A percentile compares a stretch with the other conserved stretches of the same genome.
phyloP scores from a whole-genome alignment of 2,888 invertebrate species.

The Drosophila fulvimacula region DNA sequence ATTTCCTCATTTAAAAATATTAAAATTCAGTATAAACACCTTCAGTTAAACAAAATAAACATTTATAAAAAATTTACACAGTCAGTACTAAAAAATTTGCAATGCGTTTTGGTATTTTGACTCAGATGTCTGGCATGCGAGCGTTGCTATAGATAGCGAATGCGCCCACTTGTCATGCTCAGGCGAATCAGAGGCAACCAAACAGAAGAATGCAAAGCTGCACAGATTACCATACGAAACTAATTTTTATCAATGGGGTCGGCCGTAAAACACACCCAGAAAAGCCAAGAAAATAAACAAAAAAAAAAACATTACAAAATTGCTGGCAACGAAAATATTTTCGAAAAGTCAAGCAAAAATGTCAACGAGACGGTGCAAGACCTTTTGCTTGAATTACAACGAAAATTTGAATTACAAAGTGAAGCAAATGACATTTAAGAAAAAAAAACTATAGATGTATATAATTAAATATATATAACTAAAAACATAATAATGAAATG shows the following conservation, averaged over 20 bases:
- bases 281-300: conserved; percentile 33
- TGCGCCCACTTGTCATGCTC: conserved; percentile 37
- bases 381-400: conserved; percentile 27
- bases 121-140: conserved; percentile 27
- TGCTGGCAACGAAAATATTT: conserved; percentile 49
- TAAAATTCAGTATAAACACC: too few species aligned
- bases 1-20: too few species aligned
- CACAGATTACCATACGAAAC: conserved; percentile 72
- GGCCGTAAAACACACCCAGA: conserved; percentile 64
- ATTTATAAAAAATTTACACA: not conserved
- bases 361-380: conserved; percentile 59
- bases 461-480: not conserved
- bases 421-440: conserved; percentile 60
- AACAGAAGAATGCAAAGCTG: conserved; percentile 62
- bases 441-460: not conserved
- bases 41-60: not conserved
- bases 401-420: conserved; percentile 20
- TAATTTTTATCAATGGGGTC: conserved; percentile 66
- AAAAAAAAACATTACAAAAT: conserved; percentile 15
- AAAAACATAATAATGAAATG: not conserved
- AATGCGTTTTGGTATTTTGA: conserved; percentile 14
- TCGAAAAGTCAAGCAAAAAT: conserved; percentile 76
- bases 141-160: not conserved
- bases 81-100: not conserved
- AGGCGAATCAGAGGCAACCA: conserved; percentile 20